A percentile compares a stretch with the other conserved stretches of the same genome.
These are phyloP conservation scores for Sebastes glaucus DNA, from an alignment of 2,797 vertebrate genomes.

Conservation along the genomic window DNA sequence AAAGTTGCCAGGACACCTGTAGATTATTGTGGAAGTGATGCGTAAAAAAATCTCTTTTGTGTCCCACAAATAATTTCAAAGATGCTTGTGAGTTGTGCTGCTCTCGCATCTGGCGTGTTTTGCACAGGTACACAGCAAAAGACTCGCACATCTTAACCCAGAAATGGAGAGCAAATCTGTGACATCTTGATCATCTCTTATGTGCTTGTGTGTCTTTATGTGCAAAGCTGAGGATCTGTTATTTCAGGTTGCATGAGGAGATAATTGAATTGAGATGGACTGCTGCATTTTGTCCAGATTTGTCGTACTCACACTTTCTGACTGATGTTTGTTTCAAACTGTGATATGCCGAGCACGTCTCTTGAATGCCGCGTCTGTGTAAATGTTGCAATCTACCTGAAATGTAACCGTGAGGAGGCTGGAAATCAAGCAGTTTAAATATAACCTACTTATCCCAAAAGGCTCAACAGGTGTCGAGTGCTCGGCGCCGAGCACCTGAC, in stretches of 20 bases:
- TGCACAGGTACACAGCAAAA: conserved; percentile 47
- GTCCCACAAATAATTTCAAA: conserved; percentile 71
- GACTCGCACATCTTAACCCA: conserved; percentile 44
- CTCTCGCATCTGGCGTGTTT: conserved; percentile 50
- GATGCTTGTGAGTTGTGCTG: conserved; percentile 37
- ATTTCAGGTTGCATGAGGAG: conserved; percentile 8
- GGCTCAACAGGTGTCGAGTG: conserved; percentile 73
- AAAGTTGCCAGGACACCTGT: conserved; percentile 80
- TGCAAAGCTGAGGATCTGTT: conserved; percentile 36
- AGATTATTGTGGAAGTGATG: conserved; percentile 68
- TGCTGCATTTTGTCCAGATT: conserved; percentile 17
- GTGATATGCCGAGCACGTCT: conserved; percentile 34
- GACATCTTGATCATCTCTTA: conserved; percentile 43
- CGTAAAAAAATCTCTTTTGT: conserved; percentile 67
- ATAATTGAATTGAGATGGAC: neutral
- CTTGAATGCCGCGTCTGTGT: conserved; percentile 25
- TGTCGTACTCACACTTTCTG: neutral
- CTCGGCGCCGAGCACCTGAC: conserved; percentile 61
- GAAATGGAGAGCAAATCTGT: conserved; percentile 47
- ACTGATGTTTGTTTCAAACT: conserved; percentile 17
- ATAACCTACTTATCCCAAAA: conserved; percentile 63
- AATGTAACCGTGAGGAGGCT: conserved; percentile 54
- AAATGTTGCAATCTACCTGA: conserved; percentile 74
- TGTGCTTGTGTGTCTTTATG: conserved; percentile 30
- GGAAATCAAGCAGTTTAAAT: conserved; percentile 64